Evolutionary conservation across 1,140 invertebrate genomes (phyloP).

Genomic region (Maniola jurtina): DNA sequence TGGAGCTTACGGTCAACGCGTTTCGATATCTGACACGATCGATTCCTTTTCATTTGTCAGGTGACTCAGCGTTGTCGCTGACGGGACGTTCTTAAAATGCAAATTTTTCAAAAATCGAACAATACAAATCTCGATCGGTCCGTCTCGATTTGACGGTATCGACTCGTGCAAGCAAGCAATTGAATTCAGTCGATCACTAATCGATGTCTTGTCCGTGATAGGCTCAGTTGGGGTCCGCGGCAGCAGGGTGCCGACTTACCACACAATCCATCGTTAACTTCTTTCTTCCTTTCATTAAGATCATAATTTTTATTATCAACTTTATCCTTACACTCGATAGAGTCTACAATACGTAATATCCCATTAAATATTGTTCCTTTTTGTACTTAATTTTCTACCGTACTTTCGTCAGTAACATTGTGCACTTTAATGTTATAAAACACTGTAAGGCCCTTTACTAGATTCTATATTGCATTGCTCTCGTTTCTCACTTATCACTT

Average conservation of each 20-base stretch:
- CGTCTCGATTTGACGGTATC: constrained; percentile 72
- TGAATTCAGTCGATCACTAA: constrained; percentile 79
- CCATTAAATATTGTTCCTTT: constrained; percentile 66
- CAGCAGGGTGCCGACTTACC: constrained; percentile 78
- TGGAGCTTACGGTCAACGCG: constrained; percentile 74
- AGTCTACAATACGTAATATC: constrained; percentile 56
- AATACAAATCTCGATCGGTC: constrained; percentile 70
- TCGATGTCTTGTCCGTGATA: constrained; percentile 78
- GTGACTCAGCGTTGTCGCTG: constrained; percentile 75
- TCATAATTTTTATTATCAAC: constrained; percentile 58
- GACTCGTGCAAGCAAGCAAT: constrained; percentile 73
- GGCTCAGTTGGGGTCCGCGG: constrained; percentile 72
- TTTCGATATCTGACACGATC: constrained; percentile 70
- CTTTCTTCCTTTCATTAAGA: constrained; percentile 76
- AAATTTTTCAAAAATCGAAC: constrained; percentile 76
- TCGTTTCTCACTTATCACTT: constrained; percentile 37
- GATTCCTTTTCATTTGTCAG: constrained; percentile 71
- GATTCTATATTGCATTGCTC: constrained; percentile 51
- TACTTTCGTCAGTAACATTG: constrained; percentile 70
- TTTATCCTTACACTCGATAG: constrained; percentile 48
- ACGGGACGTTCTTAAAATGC: constrained; percentile 77
- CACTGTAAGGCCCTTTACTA: constrained; percentile 51
- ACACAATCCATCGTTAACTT: constrained; percentile 79
- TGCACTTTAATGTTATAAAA: constrained; percentile 44
- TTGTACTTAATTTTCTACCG: constrained; percentile 74